These are phyloP conservation scores for Xiphydria camelus DNA, from an alignment of 2,888 invertebrate species.

Conservation along the genomic window DNA sequence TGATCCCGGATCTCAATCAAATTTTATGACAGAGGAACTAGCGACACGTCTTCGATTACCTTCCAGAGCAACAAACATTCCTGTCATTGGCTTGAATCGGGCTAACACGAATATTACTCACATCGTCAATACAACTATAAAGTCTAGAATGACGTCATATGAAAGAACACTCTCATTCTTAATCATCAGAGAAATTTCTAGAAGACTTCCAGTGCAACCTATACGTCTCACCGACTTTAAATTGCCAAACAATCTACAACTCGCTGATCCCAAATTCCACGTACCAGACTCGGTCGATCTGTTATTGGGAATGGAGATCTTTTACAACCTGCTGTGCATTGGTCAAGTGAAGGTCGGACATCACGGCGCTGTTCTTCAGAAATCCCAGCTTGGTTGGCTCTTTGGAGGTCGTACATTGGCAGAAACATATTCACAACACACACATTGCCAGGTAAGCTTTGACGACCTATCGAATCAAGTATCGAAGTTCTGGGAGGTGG, in stretches of 20 bases:
- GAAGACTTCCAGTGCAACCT: background rate
- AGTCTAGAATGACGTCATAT: background rate
- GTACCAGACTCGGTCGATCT: background rate
- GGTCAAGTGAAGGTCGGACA: background rate
- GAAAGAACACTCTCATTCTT: constrained; percentile 4
- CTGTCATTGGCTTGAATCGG: constrained; percentile 5
- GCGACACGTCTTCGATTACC: background rate
- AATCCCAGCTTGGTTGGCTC: constrained; percentile 16
- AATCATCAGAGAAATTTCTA: constrained; percentile 3
- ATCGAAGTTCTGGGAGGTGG: constrained; percentile 13
- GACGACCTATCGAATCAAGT: constrained; percentile 5
- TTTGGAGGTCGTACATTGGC: constrained; percentile 7
- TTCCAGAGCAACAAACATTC: constrained; percentile 4
- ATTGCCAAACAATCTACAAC: background rate
- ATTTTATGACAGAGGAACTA: constrained; percentile 7
- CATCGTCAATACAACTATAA: background rate
- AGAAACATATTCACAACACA: background rate
- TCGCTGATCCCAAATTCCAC: background rate
- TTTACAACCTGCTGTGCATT: background rate
- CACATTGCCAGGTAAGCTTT: constrained; percentile 5
- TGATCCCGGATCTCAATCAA: constrained; percentile 9
- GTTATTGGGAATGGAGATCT: background rate
- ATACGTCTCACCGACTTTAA: background rate
- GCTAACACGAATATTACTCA: background rate
- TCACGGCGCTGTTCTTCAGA: constrained; percentile 8